Evolutionary conservation across 2,113 vertebrate genomes (phyloP).

Genomic region (human (Homo sapiens)): DNA sequence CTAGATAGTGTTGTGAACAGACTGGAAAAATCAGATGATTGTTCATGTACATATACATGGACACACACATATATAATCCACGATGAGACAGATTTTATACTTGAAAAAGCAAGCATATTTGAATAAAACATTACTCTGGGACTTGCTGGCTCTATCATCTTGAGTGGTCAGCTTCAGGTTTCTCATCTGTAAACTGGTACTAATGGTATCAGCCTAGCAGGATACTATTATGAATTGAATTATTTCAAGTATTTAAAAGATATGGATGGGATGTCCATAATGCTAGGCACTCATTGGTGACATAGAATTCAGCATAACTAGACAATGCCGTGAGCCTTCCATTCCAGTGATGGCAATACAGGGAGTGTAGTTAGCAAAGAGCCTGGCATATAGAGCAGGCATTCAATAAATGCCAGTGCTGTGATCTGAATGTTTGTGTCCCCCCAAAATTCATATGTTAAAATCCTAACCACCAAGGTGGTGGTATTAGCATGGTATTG

Average conservation of each 20-base stretch:
- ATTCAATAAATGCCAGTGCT: neutral
- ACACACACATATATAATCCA: neutral
- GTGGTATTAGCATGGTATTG: no score
- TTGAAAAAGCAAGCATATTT: neutral
- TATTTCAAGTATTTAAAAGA: neutral
- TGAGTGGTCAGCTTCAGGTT: neutral
- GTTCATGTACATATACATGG: neutral
- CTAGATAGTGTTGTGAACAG: neutral
- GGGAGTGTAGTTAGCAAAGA: accelerated
- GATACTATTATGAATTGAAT: neutral
- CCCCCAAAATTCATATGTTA: neutral
- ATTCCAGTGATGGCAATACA: neutral
- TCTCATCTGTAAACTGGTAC: neutral
- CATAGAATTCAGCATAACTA: neutral
- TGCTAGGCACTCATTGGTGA: neutral
- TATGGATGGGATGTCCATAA: no score
- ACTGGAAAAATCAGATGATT: neutral
- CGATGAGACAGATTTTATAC: neutral
- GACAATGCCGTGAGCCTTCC: neutral
- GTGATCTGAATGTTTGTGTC: neutral
- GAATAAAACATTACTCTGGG: neutral
- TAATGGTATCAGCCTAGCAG: neutral
- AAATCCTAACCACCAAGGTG: neutral
- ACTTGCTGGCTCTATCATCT: neutral
- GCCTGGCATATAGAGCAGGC: neutral